phyloP scores from a whole-genome alignment of 2,888 invertebrate species.

The Choristoneura rosaceana region DNA sequence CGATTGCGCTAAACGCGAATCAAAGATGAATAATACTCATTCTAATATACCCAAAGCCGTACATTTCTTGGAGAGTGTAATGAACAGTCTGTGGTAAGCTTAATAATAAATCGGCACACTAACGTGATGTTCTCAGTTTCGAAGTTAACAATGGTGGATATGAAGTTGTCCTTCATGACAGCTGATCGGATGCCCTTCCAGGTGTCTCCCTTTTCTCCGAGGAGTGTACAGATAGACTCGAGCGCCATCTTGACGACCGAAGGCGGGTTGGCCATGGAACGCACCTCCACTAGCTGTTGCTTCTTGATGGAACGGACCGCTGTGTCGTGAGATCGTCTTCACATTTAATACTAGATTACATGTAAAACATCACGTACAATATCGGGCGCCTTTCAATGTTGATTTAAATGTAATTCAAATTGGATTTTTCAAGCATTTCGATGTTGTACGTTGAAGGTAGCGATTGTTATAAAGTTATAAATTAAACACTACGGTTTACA shows the following conservation, averaged over 20 bases:
- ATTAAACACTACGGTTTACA: slow-evolving; percentile 18
- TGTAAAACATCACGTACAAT: slow-evolving; percentile 2
- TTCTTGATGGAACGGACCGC: slow-evolving; percentile 98
- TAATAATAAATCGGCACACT: slow-evolving; percentile 70
- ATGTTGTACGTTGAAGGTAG: slow-evolving; percentile 7
- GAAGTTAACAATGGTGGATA: slow-evolving; percentile 97
- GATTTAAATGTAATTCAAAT: background rate
- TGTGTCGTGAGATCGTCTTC: slow-evolving; percentile 67
- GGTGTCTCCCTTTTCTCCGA: slow-evolving; percentile 95
- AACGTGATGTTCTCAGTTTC: slow-evolving; percentile 97
- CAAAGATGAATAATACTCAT: background rate
- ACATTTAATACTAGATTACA: slow-evolving; percentile 60
- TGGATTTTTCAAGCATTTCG: background rate
- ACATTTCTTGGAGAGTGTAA: background rate
- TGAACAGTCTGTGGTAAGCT: slow-evolving; percentile 20
- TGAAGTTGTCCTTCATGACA: slow-evolving; percentile 98
- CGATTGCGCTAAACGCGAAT: background rate
- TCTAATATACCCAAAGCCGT: background rate
- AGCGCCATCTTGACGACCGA: slow-evolving; percentile 96
- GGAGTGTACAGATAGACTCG: slow-evolving; percentile 96
- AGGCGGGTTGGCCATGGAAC: slow-evolving; percentile 98
- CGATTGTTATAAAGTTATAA: background rate
- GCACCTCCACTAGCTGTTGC: slow-evolving; percentile 97
- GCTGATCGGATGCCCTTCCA: slow-evolving; percentile 97
- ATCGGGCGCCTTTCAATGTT: background rate